These are phyloP conservation scores for Nymphalis io DNA, from an alignment of 1,140 invertebrate genomes.

Conservation along the genomic window DNA sequence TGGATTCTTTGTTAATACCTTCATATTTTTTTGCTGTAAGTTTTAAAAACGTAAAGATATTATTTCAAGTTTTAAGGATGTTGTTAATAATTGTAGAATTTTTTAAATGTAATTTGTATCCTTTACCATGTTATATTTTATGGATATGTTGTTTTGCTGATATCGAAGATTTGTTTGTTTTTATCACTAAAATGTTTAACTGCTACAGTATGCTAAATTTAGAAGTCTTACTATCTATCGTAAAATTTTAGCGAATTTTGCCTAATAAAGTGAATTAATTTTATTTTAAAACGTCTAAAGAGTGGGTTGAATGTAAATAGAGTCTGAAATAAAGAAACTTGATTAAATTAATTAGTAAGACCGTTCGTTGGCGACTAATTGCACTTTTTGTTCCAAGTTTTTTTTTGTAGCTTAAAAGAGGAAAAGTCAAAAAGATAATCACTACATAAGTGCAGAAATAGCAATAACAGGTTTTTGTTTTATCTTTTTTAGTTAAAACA, in stretches of 20 bases:
- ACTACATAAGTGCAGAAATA: not conserved
- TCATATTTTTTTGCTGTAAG: not conserved
- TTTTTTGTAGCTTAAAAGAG: constrained; percentile 49
- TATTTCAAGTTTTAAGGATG: too few relatives aligned
- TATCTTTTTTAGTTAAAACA: not conserved
- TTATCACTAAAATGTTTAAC: not conserved
- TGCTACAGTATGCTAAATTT: too few relatives aligned
- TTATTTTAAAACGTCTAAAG: constrained; percentile 36
- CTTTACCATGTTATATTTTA: too few relatives aligned
- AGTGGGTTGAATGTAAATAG: constrained; percentile 54
- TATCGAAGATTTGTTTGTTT: too few relatives aligned
- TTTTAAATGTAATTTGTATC: too few relatives aligned
- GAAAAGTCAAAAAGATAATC: constrained; percentile 57
- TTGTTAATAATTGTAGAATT: not conserved
- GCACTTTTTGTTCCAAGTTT: constrained; percentile 55
- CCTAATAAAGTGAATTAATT: constrained; percentile 25
- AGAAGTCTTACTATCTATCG: not conserved
- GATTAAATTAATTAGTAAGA: constrained; percentile 72
- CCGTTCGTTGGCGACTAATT: constrained; percentile 68
- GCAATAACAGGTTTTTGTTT: not conserved
- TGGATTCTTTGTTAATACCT: not conserved
- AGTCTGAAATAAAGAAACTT: constrained; percentile 58
- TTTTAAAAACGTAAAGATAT: too few relatives aligned
- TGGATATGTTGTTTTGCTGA: too few relatives aligned
- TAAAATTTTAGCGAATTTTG: not conserved